Evolutionary conservation across 2,797 vertebrate species (phyloP).

Genomic region (Silurus aristotelis): DNA sequence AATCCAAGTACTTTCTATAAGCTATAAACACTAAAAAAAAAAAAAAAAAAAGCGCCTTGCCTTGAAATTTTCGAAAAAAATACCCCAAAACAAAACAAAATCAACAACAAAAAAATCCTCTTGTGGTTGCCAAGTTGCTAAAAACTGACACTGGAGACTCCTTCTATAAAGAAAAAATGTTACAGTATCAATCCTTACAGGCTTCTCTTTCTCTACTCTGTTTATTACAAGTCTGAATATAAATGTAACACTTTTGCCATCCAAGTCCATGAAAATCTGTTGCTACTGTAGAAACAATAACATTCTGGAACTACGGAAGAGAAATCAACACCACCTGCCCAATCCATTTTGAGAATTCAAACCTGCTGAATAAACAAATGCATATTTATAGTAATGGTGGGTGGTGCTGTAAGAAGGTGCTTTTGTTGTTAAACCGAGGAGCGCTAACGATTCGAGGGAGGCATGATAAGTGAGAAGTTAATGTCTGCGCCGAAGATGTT

Average conservation of each 20-base stretch:
- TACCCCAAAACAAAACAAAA: too few relatives aligned
- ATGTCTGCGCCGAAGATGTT: conserved; percentile 57
- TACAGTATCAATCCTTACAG: too few relatives aligned
- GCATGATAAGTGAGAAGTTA: conserved; percentile 4
- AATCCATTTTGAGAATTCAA: neutral
- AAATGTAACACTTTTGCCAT: neutral
- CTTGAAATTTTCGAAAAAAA: too few relatives aligned
- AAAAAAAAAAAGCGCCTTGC: too few relatives aligned
- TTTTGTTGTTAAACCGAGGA: neutral
- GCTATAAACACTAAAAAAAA: too few relatives aligned
- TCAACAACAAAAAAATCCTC: too few relatives aligned
- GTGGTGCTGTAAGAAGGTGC: neutral
- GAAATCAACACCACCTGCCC: neutral
- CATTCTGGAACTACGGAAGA: neutral
- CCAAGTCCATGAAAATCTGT: neutral
- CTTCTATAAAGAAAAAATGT: too few relatives aligned
- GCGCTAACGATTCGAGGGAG: neutral
- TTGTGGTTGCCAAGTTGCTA: too few relatives aligned
- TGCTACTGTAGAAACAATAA: neutral
- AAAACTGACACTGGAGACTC: too few relatives aligned
- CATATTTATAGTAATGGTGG: neutral
- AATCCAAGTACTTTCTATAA: too few relatives aligned
- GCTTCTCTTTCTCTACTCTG: too few relatives aligned
- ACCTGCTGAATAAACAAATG: neutral
- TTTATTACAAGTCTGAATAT: too few relatives aligned